Evolutionary conservation across 2,113 vertebrate species (phyloP).

Genomic region (Malurus elegans): DNA sequence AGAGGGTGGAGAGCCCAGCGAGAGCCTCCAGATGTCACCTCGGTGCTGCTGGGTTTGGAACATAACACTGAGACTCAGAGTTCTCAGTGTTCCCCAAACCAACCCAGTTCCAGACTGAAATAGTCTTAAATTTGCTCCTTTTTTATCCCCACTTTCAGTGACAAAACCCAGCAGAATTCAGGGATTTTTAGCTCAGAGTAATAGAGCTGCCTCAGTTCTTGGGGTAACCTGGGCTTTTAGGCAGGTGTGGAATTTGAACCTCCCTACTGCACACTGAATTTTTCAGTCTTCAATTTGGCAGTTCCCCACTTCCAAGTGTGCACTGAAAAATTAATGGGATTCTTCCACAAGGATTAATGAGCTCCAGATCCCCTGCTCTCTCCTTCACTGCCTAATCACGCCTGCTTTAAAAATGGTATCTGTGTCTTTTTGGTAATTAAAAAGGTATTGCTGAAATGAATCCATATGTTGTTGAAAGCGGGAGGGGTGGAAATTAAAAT

Average conservation of each 20-base stretch:
- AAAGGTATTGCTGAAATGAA: slow-evolving; percentile 24
- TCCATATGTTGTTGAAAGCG: slow-evolving; percentile 24
- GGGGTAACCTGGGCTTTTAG: background rate
- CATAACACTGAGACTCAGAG: rapidly evolving
- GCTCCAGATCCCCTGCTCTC: background rate
- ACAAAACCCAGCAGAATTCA: background rate
- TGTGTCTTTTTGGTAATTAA: slow-evolving; percentile 9
- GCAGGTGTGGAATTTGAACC: background rate
- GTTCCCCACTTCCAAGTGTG: background rate
- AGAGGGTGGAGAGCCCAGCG: background rate
- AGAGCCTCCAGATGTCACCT: background rate
- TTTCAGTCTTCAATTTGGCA: background rate
- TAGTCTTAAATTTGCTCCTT: background rate
- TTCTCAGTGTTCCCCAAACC: background rate
- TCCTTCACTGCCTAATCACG: background rate
- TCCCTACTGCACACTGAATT: background rate
- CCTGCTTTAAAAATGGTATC: background rate
- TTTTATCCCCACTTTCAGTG: background rate
- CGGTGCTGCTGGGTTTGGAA: background rate
- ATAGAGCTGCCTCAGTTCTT: background rate
- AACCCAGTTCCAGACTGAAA: background rate
- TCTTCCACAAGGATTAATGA: background rate
- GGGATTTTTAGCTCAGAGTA: background rate
- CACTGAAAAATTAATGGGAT: slow-evolving; percentile 38
- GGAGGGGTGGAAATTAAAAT: background rate